A percentile compares a stretch with the other conserved stretches of the same genome.
Evolutionary conservation across 2,797 vertebrate genomes (phyloP).

Genomic region (Varecia variegata): DNA sequence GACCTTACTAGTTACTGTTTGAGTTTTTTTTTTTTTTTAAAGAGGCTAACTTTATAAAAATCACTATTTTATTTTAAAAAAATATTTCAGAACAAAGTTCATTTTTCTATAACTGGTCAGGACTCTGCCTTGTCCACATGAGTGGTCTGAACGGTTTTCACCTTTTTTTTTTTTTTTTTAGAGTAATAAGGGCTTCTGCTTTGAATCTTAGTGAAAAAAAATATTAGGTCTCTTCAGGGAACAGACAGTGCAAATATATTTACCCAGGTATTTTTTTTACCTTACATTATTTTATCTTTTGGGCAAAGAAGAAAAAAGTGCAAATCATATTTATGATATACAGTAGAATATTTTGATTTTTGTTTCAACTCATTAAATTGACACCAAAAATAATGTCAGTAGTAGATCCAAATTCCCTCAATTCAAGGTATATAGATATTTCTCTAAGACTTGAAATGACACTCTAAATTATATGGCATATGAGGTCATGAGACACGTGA

Average conservation of each 20-base stretch:
- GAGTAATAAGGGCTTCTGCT: constrained; percentile 50
- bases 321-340: background rate
- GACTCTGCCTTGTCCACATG: background rate
- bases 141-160: background rate
- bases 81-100: background rate
- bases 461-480: background rate
- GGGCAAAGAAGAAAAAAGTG: background rate
- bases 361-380: background rate
- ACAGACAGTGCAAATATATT: background rate
- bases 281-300: constrained; percentile 21
- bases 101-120: constrained; percentile 27
- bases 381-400: background rate
- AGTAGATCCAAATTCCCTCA: background rate
- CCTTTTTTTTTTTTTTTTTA: background rate
- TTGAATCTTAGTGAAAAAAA: constrained; percentile 45
- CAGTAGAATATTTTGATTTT: background rate
- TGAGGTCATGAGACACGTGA: background rate
- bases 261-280: background rate
- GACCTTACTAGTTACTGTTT: background rate
- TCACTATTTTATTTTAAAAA: background rate
- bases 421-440: background rate
- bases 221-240: constrained; percentile 18
- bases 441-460: background rate
- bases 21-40: background rate
- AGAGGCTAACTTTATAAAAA: background rate